Base-by-base conservation (phyloP, 2,888 invertebrate genomes). In the Oscheius myriophilus region DNA sequence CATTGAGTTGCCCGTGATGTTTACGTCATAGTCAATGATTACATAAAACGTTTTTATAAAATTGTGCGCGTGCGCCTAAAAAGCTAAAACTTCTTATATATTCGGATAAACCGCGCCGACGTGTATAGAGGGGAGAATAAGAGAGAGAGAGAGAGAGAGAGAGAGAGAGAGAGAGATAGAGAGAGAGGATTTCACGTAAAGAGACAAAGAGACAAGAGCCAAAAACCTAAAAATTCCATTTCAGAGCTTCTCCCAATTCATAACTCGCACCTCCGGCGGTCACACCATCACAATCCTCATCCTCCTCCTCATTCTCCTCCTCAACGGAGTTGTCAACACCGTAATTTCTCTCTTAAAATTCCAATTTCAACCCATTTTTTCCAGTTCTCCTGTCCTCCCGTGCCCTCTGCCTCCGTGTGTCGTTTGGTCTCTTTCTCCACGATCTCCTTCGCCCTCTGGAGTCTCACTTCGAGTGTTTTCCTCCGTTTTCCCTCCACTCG, bases 251-350 rank as follows among this genome's bases (percentile, higher is more conserved):
- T 84, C 84, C 39, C 82, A 85, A 55, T 85, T 85, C 66, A 81
- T 85, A 42, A 85, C 85, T 1, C 70, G 83, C 21, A 85, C 85
- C 9, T 79, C 81, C 2, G 69, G 79, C n/a, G 85, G 85, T 9
- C 83, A 86, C 63, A 78, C 83, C 9, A 75, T 84, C 62, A 76
- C 83, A 14, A 81, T 85, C 18, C 71, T 85, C 14, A 72, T 85
- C 23, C 79, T 85, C 51, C 71, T 86, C 18, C 76, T 79, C 0
- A 73, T 84, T 23, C 72, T 85, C 6, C 82, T 82, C 66, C 70
- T 82, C 14, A 86, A 85, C 59, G 85, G 85, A 23, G 77, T 85
- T n/a, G 84, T 85, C 6, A 85, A 85, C 52, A 82, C 82, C 54
- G 84, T 84, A 69, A 66, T 51, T 55, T 51, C 51, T 21, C 12